Base-by-base conservation (phyloP, 1,140 invertebrate genomes). In the Drosophila nikananu region DNA sequence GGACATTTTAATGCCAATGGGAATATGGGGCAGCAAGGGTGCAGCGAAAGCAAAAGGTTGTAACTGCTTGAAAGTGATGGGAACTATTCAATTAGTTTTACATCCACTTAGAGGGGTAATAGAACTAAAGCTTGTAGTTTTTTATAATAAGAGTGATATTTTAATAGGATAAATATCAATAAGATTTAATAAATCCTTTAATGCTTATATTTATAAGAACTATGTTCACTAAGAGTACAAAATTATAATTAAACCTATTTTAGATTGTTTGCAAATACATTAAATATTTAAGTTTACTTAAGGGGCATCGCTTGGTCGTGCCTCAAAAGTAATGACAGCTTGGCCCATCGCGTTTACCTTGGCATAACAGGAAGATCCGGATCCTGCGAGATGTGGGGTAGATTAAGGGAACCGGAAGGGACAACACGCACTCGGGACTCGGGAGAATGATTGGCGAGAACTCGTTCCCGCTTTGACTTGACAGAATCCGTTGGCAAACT, bases 331-430 rank as follows among this genome's bases (percentile, higher is more conserved):
- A 25, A 17, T 7, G 1, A 32, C 13, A 54, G 21, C 32, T 2
- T 30, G 30, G 8, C 30, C 4, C 15, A n/a, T 17, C 21, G 21
- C 15, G 21, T 23, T 57, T 57, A 55, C 39, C 48, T 37, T 35
- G 42, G 8, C 67, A 35, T 19, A 71, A 71, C 67, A 68, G 67
- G 64, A 71, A 71, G 30, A 68, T 46, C 49, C 41, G 41, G 49
- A 41, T 60, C 67, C 55, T 44, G 35, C 55, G 15, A 54, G 60
- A 48, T 66, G 67, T 35, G 19, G 46, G 23, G 51, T 27, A 64
- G 64, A 81, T 83, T 87, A 78, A 57, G 70, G 71, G 67, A 89
- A 75, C 86, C 80, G 84, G 84, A 89, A 81, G 70, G 86, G 81
- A 89, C 77, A 64, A 89, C 77, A 64, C 58, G 65, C 81, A 81